phyloP scores from a whole-genome alignment of 2,797 vertebrate species.

The Aldrovandia affinis region DNA sequence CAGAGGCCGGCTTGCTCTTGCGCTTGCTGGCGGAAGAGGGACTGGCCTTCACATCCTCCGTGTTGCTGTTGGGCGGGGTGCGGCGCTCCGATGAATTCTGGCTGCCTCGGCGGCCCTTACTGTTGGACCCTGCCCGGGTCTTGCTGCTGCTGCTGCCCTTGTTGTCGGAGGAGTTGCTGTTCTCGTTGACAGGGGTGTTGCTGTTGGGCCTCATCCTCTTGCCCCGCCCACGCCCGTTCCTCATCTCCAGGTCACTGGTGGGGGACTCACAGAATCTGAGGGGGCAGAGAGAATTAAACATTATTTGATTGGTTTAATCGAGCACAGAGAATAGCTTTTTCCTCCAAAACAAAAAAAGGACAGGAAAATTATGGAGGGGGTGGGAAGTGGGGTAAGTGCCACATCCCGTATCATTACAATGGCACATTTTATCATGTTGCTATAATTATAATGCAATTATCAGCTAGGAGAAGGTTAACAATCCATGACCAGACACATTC shows the following conservation, averaged over 20 bases:
- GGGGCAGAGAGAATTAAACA: conserved; percentile 32
- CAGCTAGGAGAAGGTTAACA: conserved; percentile 66
- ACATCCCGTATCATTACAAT: conserved; percentile 57
- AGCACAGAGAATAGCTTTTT: neutral
- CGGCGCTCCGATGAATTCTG: conserved; percentile 95
- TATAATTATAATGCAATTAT: conserved; percentile 66
- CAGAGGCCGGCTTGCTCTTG: conserved; percentile 92
- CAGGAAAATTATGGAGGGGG: neutral
- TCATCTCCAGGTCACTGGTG: conserved; percentile 98
- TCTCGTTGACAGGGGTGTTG: conserved; percentile 90
- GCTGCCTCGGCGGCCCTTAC: conserved; percentile 94
- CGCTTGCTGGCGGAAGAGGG: conserved; percentile 92
- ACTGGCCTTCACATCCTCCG: conserved; percentile 93
- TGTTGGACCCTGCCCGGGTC: conserved; percentile 91
- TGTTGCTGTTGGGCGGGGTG: conserved; percentile 83
- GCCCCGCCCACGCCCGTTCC: conserved; percentile 94
- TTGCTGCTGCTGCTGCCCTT: conserved; percentile 90
- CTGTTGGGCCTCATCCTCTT: conserved; percentile 95
- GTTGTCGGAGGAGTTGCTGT: conserved; percentile 84
- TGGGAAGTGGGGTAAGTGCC: neutral
- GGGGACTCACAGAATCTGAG: conserved; percentile 97
- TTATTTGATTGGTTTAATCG: neutral
- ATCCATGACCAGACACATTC: conserved; percentile 63
- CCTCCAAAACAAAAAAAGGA: neutral
- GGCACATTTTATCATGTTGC: conserved; percentile 53